A percentile compares a stretch with the other conserved stretches of the same genome.
phyloP scores from a whole-genome alignment of 2,797 vertebrate species.

The Mormyrus hasselquistii region DNA sequence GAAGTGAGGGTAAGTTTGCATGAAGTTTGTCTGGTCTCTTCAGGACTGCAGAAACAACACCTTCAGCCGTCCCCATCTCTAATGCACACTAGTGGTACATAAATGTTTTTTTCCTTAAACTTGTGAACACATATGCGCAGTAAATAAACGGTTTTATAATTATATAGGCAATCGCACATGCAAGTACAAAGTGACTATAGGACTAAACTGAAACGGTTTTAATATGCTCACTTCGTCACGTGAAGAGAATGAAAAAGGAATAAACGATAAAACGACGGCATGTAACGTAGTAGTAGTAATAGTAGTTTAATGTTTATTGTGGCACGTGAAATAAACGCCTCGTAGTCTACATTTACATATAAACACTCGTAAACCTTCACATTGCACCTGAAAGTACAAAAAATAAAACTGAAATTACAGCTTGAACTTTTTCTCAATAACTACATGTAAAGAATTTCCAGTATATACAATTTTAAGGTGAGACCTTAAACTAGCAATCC shows the following conservation, averaged over 20 bases:
- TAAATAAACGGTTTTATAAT: background rate
- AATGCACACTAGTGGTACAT: background rate
- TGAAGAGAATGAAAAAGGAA: background rate
- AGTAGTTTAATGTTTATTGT: background rate
- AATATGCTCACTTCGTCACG: background rate
- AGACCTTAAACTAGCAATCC: background rate
- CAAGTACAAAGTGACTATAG: background rate
- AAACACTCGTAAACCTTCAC: background rate
- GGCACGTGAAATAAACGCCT: background rate
- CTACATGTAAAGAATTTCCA: background rate
- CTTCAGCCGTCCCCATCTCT: background rate
- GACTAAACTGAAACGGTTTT: slow-evolving; percentile 2
- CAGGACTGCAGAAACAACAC: background rate
- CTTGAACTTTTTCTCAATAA: background rate
- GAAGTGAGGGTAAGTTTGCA: slow-evolving; percentile 86
- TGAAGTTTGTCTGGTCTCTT: background rate
- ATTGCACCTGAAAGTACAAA: background rate
- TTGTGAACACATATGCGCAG: background rate
- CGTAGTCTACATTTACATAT: background rate
- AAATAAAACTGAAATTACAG: background rate
- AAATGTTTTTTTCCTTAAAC: background rate
- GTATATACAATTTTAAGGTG: background rate
- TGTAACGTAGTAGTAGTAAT: background rate
- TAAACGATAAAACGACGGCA: background rate
- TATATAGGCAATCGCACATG: background rate